Evolutionary conservation across 2,888 invertebrate species (phyloP), one percentile per base, ranked within the genome.

Genomic region (Parascotia fuliginaria): DNA sequence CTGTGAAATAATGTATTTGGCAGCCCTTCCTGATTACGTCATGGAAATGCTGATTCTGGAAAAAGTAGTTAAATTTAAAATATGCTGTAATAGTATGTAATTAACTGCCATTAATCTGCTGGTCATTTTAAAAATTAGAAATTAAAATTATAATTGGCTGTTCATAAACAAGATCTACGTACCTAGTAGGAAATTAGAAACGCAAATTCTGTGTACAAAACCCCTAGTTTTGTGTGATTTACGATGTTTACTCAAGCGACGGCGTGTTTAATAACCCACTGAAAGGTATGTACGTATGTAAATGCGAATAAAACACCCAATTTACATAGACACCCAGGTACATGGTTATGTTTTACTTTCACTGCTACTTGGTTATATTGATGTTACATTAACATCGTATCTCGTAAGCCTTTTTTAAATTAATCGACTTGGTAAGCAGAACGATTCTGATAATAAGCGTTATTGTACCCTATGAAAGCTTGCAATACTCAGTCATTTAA

Each of bases 211-310:
- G 77, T 81, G 73, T 78, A 76, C 77, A 72, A 71, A 82, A 74
- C 75, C 74, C 72, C 77, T 85, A 84, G 82, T 85, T 85, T 78
- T 79, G 81, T 81, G 73, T 85, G 85, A 87, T 87, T 87, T 86
- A 87, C 77, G 80, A 79, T 83, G 84, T 84, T 84, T 85, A 75
- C 81, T 79, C 70, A 81, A 77, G 79, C 79, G 73, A 75, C 77
- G 77, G 77, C 71, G 73, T 84, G 81, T 83, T 85, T 86, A 86
- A 87, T 86, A 85, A 84, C 81, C 79, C 74, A 73, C 75, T 77
- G 74, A 81, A 81, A 80, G 79, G 79, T 81, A 81, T 75, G 70
- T 75, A 65, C 63, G 65, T 75, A 73, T 77, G 75, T 72, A 73
- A 77, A 81, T 80, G 68, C 57, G 58, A 55, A 64, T 52, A 69